Evolutionary conservation across 2,113 vertebrate species (phyloP), one percentile per base, ranked within the genome.

Genomic region (Lichenostomus cassidix): DNA sequence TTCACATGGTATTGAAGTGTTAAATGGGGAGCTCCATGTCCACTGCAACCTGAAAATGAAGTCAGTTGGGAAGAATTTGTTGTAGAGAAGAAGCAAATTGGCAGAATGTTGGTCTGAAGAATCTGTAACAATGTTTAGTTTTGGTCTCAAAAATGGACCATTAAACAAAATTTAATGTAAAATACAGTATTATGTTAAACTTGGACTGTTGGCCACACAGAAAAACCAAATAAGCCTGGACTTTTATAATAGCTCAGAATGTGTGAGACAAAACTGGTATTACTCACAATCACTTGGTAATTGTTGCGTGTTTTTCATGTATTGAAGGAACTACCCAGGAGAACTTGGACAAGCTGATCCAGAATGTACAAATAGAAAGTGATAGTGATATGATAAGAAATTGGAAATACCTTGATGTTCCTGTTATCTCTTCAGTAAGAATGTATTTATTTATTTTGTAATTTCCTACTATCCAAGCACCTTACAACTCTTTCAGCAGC

Each of bases 321-420:
- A 3, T 89, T 64, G 56, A 98, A 99, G 99, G 99, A 96, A 99
- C 99, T 76, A 99, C 99, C 3, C 98, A 99, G 69, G 99, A 99
- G 96, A 99, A 99, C 96, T 97, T 99, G 93, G 99, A 98, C 94
- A 99, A 99, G 94, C 98, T 99, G 79, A 99, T 99, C 97, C 99
- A 99, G 96, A 99, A 99, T 77, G 99, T 99, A 55, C 99, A 99
- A 93, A 99, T 99, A 84, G 98, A 99, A 97, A 97, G 97, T 14
- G 98, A 99, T 19, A 98, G 97, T 58, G 99, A 99, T 90, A 99
- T 98, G 95, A 99, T 99, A 96, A 98, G 97, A 84, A 99, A 99
- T 95, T 99, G 99, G 99, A 98, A 98, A 92, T 98, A 98, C 76
- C 98, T 99, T 70, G 99, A 98, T 15, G 99, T 99, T 71, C 98